Base-by-base conservation (phyloP, 2,888 invertebrate species). In the Zygogramma bicolorata region DNA sequence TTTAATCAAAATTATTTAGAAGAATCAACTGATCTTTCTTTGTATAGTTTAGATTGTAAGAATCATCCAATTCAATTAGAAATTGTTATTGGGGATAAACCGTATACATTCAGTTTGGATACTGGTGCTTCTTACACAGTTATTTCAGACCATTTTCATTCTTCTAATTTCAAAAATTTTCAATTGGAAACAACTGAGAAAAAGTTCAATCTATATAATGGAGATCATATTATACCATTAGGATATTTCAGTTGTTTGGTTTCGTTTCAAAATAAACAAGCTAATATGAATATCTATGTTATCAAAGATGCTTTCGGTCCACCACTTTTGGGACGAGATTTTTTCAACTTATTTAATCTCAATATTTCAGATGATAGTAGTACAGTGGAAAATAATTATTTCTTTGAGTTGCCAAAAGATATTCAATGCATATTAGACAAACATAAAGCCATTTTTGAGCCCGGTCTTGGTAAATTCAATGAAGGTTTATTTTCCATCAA, bases 121-220 rank as follows among this genome's bases (percentile, higher is more conserved):
- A 58, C 67, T 7, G 59, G 40, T 25, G 67, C 67, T 15, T 29
- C 61, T 60, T 38, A 58, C 25, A 58, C 15, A 31, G 67, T 59
- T 29, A 62, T 66, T 59, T 66, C 67, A 13, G 58, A 66, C 6
- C 10, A 34, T 22, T 57, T 66, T 59, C 62, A 66, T 59, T 10
- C 13, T n/a, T 22, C 2, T 15, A 34, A 59, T 63, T 66, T 66
- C 34, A 25, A 22, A 61, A 29, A 59, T n/a, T 4, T 29, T 10
- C 29, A 5, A 27, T 34, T 61, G 5, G 31, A 29, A 20, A 13
- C 3, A 29, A 59, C 67, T 6, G 22, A 66, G n/a, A 59, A 34
- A 59, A 59, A 0, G 20, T 65, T 65, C 3, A 46, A 49, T 65
- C 25, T 49, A 13, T 65, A 65, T 25, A 65, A 65, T 27, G 65